Conservation (phyloP, 1,140 invertebrate species). For the Charaxes varanes region DNA sequence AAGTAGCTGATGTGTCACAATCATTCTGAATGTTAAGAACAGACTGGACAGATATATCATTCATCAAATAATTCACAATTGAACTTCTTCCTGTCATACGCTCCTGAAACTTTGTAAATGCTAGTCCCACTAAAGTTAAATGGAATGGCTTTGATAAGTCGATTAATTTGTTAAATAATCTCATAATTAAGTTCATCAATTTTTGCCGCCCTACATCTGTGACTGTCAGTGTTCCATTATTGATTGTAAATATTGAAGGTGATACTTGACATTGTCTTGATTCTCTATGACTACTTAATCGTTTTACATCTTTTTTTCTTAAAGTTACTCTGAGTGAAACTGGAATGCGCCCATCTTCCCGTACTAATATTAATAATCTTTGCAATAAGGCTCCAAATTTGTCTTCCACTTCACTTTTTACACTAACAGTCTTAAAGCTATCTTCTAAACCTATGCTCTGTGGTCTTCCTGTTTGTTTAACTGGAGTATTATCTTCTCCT, state of each 20-base stretch:
- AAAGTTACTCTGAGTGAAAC: conserved; percentile 82
- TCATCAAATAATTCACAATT: conserved; percentile 82
- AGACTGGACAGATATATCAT: conserved; percentile 82
- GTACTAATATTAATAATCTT: conserved; percentile 80
- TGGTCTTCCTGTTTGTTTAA: conserved; percentile 82
- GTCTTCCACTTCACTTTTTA: conserved; percentile 81
- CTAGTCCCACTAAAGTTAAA: conserved; percentile 83
- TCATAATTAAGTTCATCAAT: conserved; percentile 82
- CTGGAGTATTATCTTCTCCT: conserved; percentile 80
- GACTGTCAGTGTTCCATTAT: conserved; percentile 69
- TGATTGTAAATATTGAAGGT: conserved; percentile 76
- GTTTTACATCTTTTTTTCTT: conserved; percentile 77
- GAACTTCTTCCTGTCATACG: conserved; percentile 77
- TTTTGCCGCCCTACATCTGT: conserved; percentile 77
- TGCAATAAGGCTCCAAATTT: conserved; percentile 79
- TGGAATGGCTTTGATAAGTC: conserved; percentile 83
- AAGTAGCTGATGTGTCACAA: conserved; percentile 70
- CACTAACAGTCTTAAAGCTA: conserved; percentile 80
- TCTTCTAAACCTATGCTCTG: conserved; percentile 85
- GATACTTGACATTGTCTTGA: conserved; percentile 82
- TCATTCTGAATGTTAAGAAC: conserved; percentile 77
- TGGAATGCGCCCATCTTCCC: conserved; percentile 85
- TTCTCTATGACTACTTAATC: conserved; percentile 78
- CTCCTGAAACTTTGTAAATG: conserved; percentile 86
- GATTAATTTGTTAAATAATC: conserved; percentile 83